phyloP scores from a whole-genome alignment of 1,140 invertebrate genomes.

The Drosophila jambulina region DNA sequence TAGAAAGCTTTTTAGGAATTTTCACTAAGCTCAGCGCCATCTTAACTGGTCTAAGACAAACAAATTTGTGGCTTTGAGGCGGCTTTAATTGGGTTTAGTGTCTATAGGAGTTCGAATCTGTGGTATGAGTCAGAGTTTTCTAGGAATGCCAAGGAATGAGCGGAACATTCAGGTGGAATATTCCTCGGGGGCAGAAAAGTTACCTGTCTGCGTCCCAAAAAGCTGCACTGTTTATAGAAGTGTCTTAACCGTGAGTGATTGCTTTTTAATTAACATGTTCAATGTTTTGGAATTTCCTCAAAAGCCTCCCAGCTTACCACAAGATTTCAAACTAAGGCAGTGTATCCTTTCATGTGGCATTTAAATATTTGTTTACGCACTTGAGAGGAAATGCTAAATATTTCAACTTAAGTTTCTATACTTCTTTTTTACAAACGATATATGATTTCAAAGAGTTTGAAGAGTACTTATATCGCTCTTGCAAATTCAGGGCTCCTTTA shows the following conservation, averaged over 20 bases:
- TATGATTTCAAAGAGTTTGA: background rate
- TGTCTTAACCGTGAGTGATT: constrained; percentile 16
- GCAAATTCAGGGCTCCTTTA: background rate
- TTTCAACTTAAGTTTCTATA: background rate
- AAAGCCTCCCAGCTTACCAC: background rate
- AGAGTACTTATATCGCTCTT: background rate
- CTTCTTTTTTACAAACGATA: background rate
- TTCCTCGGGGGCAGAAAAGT: background rate
- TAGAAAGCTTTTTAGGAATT: constrained; percentile 56
- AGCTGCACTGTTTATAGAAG: constrained; percentile 9
- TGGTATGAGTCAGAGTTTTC: background rate
- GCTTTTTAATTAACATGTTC: constrained; percentile 15
- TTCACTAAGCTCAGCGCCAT: constrained; percentile 22
- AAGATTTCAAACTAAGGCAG: background rate
- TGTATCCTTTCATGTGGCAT: no score
- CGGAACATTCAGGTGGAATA: background rate
- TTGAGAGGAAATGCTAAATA: background rate
- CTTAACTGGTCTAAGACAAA: constrained; percentile 37
- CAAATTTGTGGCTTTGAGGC: constrained; percentile 29
- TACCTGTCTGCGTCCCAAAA: background rate
- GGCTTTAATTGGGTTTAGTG: constrained; percentile 25
- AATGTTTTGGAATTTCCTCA: background rate
- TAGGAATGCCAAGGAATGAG: background rate
- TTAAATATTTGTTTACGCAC: background rate
- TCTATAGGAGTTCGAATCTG: background rate